Base-by-base conservation (phyloP, 2,797 vertebrate species). In the Leucoraja ocellata region DNA sequence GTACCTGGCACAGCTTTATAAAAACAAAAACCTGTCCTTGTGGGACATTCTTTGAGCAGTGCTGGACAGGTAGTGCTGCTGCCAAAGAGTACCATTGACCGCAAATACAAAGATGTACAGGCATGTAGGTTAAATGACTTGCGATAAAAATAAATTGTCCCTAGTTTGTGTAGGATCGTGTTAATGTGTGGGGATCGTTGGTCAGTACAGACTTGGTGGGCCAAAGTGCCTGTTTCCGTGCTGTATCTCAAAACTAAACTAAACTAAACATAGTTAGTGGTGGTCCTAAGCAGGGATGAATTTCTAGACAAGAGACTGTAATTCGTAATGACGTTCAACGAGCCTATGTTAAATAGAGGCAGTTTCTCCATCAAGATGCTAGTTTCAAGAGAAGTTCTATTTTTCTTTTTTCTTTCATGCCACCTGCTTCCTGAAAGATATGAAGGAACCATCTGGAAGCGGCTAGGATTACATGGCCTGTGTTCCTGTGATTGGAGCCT, bases 341-440 rank as follows among this genome's bases (percentile, higher is more conserved):
- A 36, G 36, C 32, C n/a, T 39, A 91, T 32, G 68, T 36, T 91
- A 91, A 73, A 46, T 91, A 23, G 4, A 7, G 10, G 18, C 36
- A 23, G 16, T 5, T 7, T 6, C n/a, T n/a, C 16, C 63, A 68
- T 91, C 32, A 39, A 73, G 32, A 39, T 91, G 6, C 36, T 74
- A 74, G 39, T 25, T 73, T 91, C 36, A 91, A 54, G 25, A 54
- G 39, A 73, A 74, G 54, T 23, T 21, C 28, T 36, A 28, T 46
- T 11, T 39, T 32, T 23, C 71, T 46, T 46, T 13, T 32, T 91
- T 74, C 90, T n/a, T 14, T 74, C 39, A 25, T 16, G 39, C 90
- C 90, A 91, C 90, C 71, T 91, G 90, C 65, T 91, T 91, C 90
- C 71, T 91, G 90, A 91, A 46, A 73, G 68, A 25, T 74, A 91